A percentile compares a stretch with the other conserved stretches of the same genome.
Evolutionary conservation across 1,140 invertebrate genomes (phyloP).

Genomic region (Bombus affinis): DNA sequence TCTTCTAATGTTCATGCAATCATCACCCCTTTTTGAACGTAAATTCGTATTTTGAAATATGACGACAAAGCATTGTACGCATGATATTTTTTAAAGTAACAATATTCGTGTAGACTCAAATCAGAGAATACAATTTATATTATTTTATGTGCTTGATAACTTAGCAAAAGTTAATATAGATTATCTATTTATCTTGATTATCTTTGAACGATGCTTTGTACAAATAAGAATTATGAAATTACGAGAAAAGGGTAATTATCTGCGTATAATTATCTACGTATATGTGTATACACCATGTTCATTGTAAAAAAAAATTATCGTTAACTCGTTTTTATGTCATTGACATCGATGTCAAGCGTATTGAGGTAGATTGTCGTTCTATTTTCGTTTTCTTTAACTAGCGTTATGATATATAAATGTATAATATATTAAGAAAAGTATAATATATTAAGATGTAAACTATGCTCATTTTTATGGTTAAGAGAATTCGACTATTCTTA

Average conservation of each 20-base stretch:
- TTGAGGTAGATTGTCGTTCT: constrained; percentile 25
- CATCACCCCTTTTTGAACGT: background rate
- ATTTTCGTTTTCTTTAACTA: constrained; percentile 1
- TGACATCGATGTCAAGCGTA: constrained; percentile 41
- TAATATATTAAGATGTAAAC: constrained; percentile 11
- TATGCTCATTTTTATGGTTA: constrained; percentile 12
- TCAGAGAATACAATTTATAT: constrained; percentile 4
- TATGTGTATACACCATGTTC: constrained; percentile 34
- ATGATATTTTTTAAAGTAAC: constrained; percentile 13
- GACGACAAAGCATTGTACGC: background rate
- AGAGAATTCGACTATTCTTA: constrained; percentile 3
- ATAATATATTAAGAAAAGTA: constrained; percentile 20
- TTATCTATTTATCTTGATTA: constrained; percentile 29
- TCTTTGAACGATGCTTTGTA: constrained; percentile 10
- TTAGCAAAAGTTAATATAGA: background rate
- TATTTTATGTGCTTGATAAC: constrained; percentile 27
- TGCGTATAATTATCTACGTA: constrained; percentile 15
- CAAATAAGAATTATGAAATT: constrained; percentile 19
- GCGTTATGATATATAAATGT: constrained; percentile 19
- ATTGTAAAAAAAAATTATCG: constrained; percentile 58
- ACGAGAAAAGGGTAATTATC: constrained; percentile 5
- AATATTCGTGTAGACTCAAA: background rate
- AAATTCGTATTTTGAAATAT: constrained; percentile 2
- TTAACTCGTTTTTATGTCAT: constrained; percentile 59
- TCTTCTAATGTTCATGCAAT: constrained; percentile 36